Base-by-base conservation (phyloP, 2,797 vertebrate species). In the Centroberyx gerrardi region DNA sequence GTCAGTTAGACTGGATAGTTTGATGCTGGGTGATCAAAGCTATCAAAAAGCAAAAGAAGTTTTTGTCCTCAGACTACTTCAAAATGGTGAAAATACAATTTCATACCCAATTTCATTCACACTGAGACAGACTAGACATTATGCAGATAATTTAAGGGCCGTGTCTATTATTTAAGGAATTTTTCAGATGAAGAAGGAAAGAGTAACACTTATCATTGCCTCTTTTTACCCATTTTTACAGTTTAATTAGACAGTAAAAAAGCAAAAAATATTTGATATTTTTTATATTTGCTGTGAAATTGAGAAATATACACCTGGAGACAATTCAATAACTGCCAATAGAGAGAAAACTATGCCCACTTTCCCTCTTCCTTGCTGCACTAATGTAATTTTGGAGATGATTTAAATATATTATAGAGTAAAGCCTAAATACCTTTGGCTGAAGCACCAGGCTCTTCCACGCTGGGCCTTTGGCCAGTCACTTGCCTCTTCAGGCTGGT, bases 401-500 rank as follows among this genome's bases (percentile, higher is more conserved):
- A 27, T 8, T 2, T 27, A 53, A 55, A 3, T 31, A 0, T 13
- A 13, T 28, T 4, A 42, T 5, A 8, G 17, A 62, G 4, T 33
- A 73, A 67, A 17, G 7, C 29, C 63, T 31, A 75, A 63, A 8
- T 79, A 94, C 93, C 92, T 80, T 92, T 92, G 44, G 80, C 80
- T 51, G 92, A 80, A 59, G 78, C 74, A 18, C 63, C 67, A 13
- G 89, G 56, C 49, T 68, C 74, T 1, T 90, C 92, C 65, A 91
- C 90, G 27, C 18, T 81, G 7, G 83, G 38, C 52, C 86, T 87
- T 22, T 85, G 93, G 33, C 82, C 89, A 0, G 42, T 78, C 36
- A 59, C 33, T 1, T 85, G 87, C 33, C 86, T 90, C 75, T 90
- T 91, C 12, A 89, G 76, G 68, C 62, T 77, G 76, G 52, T 84